Conservation (phyloP, 2,113 vertebrate genomes). For the Steatornis caripensis region DNA sequence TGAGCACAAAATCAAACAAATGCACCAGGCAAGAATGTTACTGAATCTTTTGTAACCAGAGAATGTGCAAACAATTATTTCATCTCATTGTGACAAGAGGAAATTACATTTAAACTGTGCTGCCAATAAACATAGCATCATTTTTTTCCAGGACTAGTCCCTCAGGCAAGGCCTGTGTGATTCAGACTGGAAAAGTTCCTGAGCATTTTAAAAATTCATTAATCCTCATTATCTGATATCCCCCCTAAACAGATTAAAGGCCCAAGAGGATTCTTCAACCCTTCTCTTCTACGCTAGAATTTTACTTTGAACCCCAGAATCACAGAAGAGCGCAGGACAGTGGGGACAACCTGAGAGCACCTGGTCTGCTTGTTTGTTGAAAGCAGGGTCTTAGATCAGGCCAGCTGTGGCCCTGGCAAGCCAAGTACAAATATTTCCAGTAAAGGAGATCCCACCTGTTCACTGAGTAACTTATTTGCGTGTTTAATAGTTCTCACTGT, state of each 20-base stretch:
- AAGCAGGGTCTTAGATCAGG: background rate
- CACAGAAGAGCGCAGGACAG: background rate
- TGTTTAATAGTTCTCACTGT: background rate
- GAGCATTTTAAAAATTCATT: background rate
- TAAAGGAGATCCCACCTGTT: background rate
- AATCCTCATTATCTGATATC: background rate
- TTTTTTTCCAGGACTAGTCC: background rate
- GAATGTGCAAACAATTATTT: conserved; percentile 32
- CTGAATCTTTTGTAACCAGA: background rate
- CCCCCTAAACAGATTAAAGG: background rate
- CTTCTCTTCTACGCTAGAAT: background rate
- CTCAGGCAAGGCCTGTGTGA: background rate
- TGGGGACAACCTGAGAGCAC: background rate
- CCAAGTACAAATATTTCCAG: background rate
- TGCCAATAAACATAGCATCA: background rate
- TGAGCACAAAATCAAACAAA: conserved; percentile 14
- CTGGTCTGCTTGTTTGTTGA: background rate
- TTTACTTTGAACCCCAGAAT: background rate
- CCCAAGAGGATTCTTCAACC: background rate
- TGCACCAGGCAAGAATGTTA: background rate
- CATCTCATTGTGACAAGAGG: conserved; percentile 11
- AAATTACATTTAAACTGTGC: conserved; percentile 26
- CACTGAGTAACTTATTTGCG: background rate
- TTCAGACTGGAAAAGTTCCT: conserved; percentile 12
- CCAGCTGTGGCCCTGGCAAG: background rate